Evolutionary conservation across 64 coral and sea anemone species (phyloP).

Genomic region (Actinia equina): DNA sequence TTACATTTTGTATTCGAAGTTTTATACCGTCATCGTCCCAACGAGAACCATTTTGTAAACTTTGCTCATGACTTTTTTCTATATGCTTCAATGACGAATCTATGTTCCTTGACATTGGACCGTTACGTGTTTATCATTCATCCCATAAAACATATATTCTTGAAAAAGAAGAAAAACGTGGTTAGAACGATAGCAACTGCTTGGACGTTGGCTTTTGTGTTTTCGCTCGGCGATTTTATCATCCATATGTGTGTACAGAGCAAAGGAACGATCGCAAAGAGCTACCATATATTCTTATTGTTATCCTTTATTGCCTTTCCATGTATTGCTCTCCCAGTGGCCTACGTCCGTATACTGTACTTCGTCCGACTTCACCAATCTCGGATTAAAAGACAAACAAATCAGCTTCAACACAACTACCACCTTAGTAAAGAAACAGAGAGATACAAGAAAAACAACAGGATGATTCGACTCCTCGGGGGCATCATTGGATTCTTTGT

Average conservation of each 20-base stretch:
- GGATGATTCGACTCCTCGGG: background rate
- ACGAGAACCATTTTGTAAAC: background rate
- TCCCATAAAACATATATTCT: background rate
- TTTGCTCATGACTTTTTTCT: background rate
- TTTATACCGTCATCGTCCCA: background rate
- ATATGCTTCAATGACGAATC: conserved; percentile 16
- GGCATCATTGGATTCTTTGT: conserved; percentile 2
- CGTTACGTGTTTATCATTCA: conserved; percentile 1
- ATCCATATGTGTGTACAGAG: background rate
- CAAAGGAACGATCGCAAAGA: background rate
- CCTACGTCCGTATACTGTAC: background rate
- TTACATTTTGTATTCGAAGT: background rate
- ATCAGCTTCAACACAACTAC: background rate
- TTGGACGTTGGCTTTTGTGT: background rate
- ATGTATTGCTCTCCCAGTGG: background rate
- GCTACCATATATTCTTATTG: background rate
- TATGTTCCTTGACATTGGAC: conserved; percentile 14
- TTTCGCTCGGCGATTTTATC: background rate
- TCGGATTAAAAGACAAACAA: background rate
- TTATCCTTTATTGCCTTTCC: background rate
- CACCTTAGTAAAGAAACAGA: background rate
- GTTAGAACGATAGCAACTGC: background rate
- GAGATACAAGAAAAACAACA: background rate
- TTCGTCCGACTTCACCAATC: background rate
- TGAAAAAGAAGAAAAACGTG: background rate